Base-by-base conservation (phyloP, 2,888 invertebrate genomes). In the Cephus rjabovi region DNA sequence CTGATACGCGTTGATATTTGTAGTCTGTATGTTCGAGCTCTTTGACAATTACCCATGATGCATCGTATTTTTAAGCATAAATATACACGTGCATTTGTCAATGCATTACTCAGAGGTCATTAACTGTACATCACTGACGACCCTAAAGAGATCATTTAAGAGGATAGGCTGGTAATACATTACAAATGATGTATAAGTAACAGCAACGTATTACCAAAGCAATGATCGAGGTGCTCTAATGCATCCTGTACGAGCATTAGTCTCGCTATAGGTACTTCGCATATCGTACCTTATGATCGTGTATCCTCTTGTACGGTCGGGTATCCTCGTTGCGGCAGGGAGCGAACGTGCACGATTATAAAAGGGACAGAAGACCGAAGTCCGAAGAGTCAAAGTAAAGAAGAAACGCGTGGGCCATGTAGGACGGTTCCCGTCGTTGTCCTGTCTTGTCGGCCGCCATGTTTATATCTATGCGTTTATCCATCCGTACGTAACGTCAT, bases 401-500 rank as follows among this genome's bases (percentile, higher is more conserved):
- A 56, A 56, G 56, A 56, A 56, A 77, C 75, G 76, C 80, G 80
- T 80, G 80, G 80, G 80, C 80, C 80, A 80, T 80, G 80, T 80
- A 80, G 80, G 79, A 77, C 77, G 75, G 34, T 77, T 77, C 77
- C 73, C 75, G 56, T 71, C 34, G 71, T 34, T 34, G 71, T 37
- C 34, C 75, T 73, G 78, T 78, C 76, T 73, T 78, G 78, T 78
- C 78, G 73, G 73, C 78, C 71, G 71, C 71, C 71, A 78, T n/a
- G 71, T 31, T 34, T 71, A 71, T 71, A 71, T 71, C 71, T 71
- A 71, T 71, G 56, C 56, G 56, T 56, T 56, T 56, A 56, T 23
- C 56, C 56, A 56, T 56, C 23, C 56, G 56, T 56, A 56, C 23
- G 71, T 71, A 34, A 34, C 12, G 71, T 71, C 34, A 31, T 71